Percentiles rank a stretch among this genome's conserved stretches.
Evolutionary conservation across 1,140 invertebrate genomes (phyloP).

Genomic region (Microplitis demolitor): DNA sequence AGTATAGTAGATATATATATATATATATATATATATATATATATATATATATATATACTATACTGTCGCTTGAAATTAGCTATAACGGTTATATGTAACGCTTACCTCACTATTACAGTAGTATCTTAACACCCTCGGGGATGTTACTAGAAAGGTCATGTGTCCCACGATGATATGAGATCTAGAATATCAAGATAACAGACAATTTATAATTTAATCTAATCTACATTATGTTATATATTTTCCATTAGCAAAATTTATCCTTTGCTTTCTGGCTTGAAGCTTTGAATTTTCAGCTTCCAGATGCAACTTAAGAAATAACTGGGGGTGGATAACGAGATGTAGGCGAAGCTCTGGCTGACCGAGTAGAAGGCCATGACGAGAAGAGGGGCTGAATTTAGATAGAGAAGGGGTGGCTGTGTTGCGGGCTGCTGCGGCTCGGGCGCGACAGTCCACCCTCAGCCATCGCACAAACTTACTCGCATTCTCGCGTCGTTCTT

Average conservation of each 20-base stretch:
- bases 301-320: slow-evolving; percentile 32
- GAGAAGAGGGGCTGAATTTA: slow-evolving; percentile 22
- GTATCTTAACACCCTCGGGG: background rate
- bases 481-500: slow-evolving; percentile 30
- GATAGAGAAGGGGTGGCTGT: slow-evolving; percentile 42
- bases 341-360: slow-evolving; percentile 44
- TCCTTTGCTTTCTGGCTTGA: background rate
- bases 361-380: slow-evolving; percentile 18
- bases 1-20: too few relatives aligned
- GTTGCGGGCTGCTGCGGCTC: slow-evolving; percentile 62
- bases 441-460: slow-evolving; percentile 61
- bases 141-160: background rate
- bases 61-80: too few relatives aligned
- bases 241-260: background rate
- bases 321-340: slow-evolving; percentile 42
- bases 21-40: too few relatives aligned
- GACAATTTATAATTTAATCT: background rate
- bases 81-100: background rate
- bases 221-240: background rate
- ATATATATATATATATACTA: too few relatives aligned
- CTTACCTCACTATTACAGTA: background rate
- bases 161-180: background rate
- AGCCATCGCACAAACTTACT: slow-evolving; percentile 50
- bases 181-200: background rate
- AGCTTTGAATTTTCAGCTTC: background rate